Evolutionary conservation across 2,113 vertebrate genomes (phyloP).

Genomic region (Geococcyx californianus): DNA sequence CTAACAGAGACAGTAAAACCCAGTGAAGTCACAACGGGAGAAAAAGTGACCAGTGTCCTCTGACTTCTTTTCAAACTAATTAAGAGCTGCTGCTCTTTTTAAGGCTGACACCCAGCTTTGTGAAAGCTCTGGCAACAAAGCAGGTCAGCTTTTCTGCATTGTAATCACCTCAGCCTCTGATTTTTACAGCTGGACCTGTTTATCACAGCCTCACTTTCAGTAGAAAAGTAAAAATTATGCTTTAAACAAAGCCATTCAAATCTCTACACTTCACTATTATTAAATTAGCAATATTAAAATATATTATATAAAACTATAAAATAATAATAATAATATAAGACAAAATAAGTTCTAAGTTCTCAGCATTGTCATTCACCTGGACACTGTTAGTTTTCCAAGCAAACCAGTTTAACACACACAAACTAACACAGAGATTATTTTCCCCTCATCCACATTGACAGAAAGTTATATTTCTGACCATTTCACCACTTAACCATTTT

Average conservation of each 20-base stretch:
- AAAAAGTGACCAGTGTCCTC: neutral
- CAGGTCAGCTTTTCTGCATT: neutral
- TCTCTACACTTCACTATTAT: neutral
- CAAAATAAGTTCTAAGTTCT: neutral
- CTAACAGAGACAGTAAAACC: neutral
- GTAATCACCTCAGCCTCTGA: neutral
- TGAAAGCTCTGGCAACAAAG: neutral
- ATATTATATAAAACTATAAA: no score
- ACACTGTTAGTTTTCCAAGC: neutral
- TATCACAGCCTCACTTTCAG: constrained; percentile 10
- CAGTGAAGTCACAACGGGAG: neutral
- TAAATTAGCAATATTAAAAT: no score
- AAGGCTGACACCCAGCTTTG: neutral
- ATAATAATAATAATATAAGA: neutral
- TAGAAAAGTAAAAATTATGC: neutral
- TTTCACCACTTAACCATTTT: neutral
- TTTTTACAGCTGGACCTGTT: constrained; percentile 50
- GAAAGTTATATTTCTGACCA: neutral
- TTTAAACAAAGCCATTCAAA: constrained; percentile 20
- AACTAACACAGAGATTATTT: neutral
- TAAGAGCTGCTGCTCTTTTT: neutral
- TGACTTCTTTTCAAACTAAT: neutral
- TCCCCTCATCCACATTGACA: neutral
- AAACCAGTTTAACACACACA: neutral
- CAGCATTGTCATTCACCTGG: neutral